Evolutionary conservation across 2,888 invertebrate genomes (phyloP).

Genomic region (Fabriciana adippe): DNA sequence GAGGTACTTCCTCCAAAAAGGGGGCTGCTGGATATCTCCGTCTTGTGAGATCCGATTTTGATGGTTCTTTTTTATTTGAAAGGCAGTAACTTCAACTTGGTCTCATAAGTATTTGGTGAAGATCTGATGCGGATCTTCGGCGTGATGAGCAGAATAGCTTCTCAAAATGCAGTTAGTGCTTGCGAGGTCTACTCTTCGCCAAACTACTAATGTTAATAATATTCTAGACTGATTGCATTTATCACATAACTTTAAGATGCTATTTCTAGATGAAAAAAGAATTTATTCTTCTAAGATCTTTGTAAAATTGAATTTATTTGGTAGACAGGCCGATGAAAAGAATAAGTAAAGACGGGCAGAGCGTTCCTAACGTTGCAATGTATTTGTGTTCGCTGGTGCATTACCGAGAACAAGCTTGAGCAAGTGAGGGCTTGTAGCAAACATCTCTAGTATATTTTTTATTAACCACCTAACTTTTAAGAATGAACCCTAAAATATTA

Average conservation of each 20-base stretch:
- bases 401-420: conserved; percentile 17
- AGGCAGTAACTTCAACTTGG: too few species aligned
- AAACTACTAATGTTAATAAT: too few species aligned
- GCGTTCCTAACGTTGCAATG: conserved; percentile 27
- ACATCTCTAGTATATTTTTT: conserved; percentile 7
- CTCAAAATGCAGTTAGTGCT: too few species aligned
- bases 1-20: too few species aligned
- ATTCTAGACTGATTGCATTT: too few species aligned
- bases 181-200: too few species aligned
- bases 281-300: not conserved
- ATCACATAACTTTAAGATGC: not conserved
- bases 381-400: conserved; percentile 32
- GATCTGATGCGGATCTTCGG: too few species aligned
- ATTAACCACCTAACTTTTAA: not conserved
- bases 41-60: too few species aligned
- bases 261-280: not conserved
- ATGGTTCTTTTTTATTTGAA: too few species aligned
- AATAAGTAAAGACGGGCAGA: conserved; percentile 23
- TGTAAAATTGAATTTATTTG: conserved; percentile 25
- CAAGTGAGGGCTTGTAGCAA: conserved; percentile 12
- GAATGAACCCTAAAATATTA: not conserved
- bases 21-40: too few species aligned
- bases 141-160: too few species aligned
- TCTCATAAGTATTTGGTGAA: too few species aligned
- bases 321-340: conserved; percentile 23